Base-by-base conservation (phyloP, 2,888 invertebrate genomes). In the Microplitis manilae region DNA sequence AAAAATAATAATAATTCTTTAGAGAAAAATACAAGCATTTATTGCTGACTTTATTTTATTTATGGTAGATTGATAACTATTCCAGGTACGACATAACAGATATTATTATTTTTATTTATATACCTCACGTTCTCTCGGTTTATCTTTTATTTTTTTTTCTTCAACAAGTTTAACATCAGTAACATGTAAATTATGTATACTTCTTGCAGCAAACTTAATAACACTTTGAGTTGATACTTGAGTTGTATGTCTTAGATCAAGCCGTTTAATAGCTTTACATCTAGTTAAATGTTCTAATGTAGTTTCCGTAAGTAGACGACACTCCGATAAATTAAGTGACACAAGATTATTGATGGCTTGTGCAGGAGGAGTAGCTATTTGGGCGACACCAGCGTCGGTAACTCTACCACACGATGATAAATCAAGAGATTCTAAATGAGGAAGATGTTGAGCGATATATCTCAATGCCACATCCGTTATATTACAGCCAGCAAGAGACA, bases 301-400 rank as follows among this genome's bases (percentile, higher is more conserved):
- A 13, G 93, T 92, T 90, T 97, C 96, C 0, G 96, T 96, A 62
- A 97, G 93, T 85, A 96, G 91, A 74, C 95, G 93, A 89, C 96
- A 96, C 82, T 95, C 95, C 75, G 96, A 95, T 83, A 97, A 91
- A 90, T 96, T 96, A 59, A 97, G 91, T 80, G 94, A 94, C 79
- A 93, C 92, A 80, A 97, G 91, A 38, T 94, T 94, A 67, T 90
- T 91, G 8, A 92, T 90, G 4, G 92, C 92, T 15, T 90, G 87
- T n/a, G 94, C 94, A 79, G 95, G 94, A 41, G 94, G 93, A 79
- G 96, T 94, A 73, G 95, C 95, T 67, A 97, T 91, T 90, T 96
- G 96, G 39, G 96, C 96, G 70, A 97, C 95, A 68, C 97, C 97
- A 9, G 96, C 96, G 90, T 98, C 97, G 0, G 97, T 96, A 62